Evolutionary conservation across 2,888 invertebrate species (phyloP), one percentile per base, ranked within the genome.

Genomic region (Morpho achilles): DNA sequence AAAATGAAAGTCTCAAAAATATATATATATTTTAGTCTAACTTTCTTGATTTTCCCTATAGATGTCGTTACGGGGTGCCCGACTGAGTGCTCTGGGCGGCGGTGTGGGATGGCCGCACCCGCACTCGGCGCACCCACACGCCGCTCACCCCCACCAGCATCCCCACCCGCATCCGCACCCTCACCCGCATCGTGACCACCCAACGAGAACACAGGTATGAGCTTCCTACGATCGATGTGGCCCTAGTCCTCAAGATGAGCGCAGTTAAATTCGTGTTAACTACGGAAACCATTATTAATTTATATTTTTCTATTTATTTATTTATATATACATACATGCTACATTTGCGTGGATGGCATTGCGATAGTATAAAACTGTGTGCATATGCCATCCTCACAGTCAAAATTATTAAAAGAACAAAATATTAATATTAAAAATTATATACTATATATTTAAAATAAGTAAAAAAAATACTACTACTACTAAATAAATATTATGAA

Each of bases 41-140:
- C 32, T 44, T 39, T 47, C 2, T 54, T 39, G 32, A 32, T 32
- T 32, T 5, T 32, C 5, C 16, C 64, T 63, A 1, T 77, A 87
- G 87, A 87, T 87, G 87, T 84, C 88, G 8, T 74, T 84, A 22
- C 84, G 88, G 23, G 80, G 84, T 67, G 83, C 85, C 1, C 79
- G 88, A 1, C 75, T 87, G 50, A 75, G 80, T 64, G 78, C 83
- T 53, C 76, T 87, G 55, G 80, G 85, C 62, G 82, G 82, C 60
- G 79, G 77, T 65, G 84, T 82, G 67, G 77, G 81, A 69, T 84
- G 84, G 77, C 72, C 82, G 60, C 82, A 77, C 66, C 71, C 81
- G 57, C 82, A 78, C 66, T 69, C 69, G 59, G 69, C 65, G 55
- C 72, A 66, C 60, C 69, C 68, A 16, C 69, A 64, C 54, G 56